A percentile compares a stretch with the other conserved stretches of the same genome.
phyloP scores from a whole-genome alignment of 2,797 vertebrate species.

The Manis javanica region DNA sequence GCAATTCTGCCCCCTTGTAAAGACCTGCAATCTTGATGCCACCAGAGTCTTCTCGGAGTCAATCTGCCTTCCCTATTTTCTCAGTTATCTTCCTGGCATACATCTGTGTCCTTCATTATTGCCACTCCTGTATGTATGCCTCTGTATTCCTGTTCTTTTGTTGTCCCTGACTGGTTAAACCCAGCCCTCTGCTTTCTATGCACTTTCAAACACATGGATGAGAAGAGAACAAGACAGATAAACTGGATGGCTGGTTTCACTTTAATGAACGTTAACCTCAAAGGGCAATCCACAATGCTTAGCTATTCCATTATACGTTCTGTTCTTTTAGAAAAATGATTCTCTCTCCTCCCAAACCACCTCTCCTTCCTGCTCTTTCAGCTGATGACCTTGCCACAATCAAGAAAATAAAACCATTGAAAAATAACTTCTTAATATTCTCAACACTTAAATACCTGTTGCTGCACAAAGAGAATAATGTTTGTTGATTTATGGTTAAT shows the following conservation, averaged over 20 bases:
- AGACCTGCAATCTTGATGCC: not conserved
- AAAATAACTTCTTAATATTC: not conserved
- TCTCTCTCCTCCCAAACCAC: not conserved
- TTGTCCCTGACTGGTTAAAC: not conserved
- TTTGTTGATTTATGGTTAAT: not conserved
- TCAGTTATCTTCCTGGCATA: not conserved
- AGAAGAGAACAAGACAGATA: not conserved
- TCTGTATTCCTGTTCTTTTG: not conserved
- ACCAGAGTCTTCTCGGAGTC: not conserved
- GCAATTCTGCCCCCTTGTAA: not conserved
- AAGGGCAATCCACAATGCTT: not conserved
- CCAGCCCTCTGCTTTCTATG: not conserved
- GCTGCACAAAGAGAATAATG: not conserved
- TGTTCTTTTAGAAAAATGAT: not conserved
- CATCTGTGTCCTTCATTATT: fast-evolving
- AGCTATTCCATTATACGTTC: not conserved
- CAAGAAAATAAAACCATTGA: not conserved
- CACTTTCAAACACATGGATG: not conserved
- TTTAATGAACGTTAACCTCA: not conserved
- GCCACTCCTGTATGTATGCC: too few relatives aligned
- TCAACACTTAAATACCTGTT: not conserved
- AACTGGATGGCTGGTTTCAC: not conserved
- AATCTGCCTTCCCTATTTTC: not conserved
- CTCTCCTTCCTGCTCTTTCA: not conserved
- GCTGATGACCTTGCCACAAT: not conserved